phyloP scores from a whole-genome alignment of 2,888 invertebrate species.

The Meghimatium bilineatum region DNA sequence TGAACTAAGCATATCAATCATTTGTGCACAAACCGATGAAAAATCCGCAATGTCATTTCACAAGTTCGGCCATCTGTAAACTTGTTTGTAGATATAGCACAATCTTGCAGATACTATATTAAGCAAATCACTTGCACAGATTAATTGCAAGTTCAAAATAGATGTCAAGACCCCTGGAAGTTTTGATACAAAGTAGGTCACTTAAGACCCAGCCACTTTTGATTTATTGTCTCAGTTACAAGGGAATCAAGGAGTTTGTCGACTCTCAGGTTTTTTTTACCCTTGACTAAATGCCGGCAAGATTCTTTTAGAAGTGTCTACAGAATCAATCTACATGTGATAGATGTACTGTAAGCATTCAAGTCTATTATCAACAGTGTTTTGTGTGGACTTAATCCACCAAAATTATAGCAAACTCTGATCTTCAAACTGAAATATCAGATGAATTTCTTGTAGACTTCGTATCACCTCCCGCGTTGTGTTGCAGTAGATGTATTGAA shows the following conservation, averaged over 20 bases:
- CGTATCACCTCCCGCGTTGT: background rate
- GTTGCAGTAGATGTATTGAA: background rate
- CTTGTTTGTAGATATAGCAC: background rate
- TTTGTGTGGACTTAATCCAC: background rate
- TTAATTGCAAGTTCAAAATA: conserved; percentile 4
- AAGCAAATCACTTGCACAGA: conserved; percentile 22
- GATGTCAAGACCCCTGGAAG: background rate
- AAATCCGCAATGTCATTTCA: background rate
- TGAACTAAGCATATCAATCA: conserved; percentile 1
- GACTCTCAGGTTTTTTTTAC: background rate
- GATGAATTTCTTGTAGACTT: background rate
- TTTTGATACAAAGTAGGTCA: conserved; percentile 2
- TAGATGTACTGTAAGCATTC: conserved; percentile 14
- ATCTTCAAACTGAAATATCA: conserved; percentile 17
- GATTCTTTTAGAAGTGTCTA: background rate
- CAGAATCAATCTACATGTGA: background rate
- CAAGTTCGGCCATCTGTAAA: conserved; percentile 5
- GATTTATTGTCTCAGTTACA: background rate
- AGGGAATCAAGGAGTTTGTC: background rate
- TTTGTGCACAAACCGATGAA: background rate
- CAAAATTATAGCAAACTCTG: conserved; percentile 2
- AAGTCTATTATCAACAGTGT: background rate
- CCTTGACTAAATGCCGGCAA: background rate
- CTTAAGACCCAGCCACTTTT: background rate
- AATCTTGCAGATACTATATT: background rate